Evolutionary conservation across 2,888 invertebrate species (phyloP).

Genomic region (Plagiodera versicolora): DNA sequence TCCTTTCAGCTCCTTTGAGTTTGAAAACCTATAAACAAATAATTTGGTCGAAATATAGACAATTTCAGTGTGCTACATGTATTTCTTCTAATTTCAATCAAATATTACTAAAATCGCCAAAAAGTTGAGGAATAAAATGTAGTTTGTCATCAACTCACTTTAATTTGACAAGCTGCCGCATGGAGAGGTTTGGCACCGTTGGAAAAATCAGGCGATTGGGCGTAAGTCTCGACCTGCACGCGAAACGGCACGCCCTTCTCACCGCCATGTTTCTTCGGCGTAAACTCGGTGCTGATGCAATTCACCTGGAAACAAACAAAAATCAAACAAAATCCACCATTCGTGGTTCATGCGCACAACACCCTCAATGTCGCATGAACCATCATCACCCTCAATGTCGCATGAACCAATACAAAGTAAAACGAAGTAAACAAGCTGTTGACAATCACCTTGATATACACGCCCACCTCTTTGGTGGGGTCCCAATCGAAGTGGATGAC

Average conservation of each 20-base stretch:
- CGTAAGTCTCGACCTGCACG: conserved; percentile 88
- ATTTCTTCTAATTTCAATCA: too few relatives aligned
- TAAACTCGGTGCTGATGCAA: conserved; percentile 97
- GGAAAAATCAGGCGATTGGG: conserved; percentile 58
- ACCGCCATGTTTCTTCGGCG: conserved; percentile 96
- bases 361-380: too few relatives aligned
- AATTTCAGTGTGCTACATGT: too few relatives aligned
- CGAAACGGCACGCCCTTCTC: conserved; percentile 98
- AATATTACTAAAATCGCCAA: too few relatives aligned
- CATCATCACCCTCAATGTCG: too few relatives aligned
- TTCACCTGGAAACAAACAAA: conserved; percentile 66
- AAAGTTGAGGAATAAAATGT: too few relatives aligned
- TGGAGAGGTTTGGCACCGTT: conserved; percentile 68
- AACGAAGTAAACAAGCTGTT: too few relatives aligned
- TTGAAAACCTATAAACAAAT: conserved; percentile 60
- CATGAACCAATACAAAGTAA: too few relatives aligned
- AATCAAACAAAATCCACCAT: too few relatives aligned
- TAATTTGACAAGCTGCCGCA: conserved; percentile 94
- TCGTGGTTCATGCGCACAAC: too few relatives aligned
- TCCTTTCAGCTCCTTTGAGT: conserved; percentile 94
- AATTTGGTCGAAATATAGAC: too few relatives aligned
- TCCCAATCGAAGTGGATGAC: conserved; percentile 92
- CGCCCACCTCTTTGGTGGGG: conserved; percentile 93
- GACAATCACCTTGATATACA: conserved; percentile 80
- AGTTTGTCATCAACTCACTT: conserved; percentile 66